Base-by-base conservation (phyloP, 2,888 invertebrate genomes). In the Mythimna impura region DNA sequence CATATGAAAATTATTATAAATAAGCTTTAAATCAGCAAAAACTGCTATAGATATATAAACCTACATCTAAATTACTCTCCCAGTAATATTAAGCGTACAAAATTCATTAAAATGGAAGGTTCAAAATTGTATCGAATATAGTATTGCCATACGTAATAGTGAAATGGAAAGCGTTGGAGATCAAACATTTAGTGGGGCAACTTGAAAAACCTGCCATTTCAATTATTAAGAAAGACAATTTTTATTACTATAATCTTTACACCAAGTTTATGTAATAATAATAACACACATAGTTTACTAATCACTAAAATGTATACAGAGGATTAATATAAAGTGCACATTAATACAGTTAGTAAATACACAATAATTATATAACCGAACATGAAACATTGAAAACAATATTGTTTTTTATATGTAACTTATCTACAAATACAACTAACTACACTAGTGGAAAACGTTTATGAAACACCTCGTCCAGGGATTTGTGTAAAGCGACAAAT, bases 101-200 rank as follows among this genome's bases (percentile, higher is more conserved):
- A 66, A 22, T 57, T 12, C 54, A n/a, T 72, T 36, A 22, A 50
- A 74, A 75, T 66, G 54, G 55, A 75, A 65, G 61, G 25, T n/a
- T 65, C 20, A 17, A 50, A 43, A 36, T 20, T 63, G 17, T 62
- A 34, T 40, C 4, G n/a, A 58, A n/a, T 50, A 47, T 66, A 17
- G 22, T n/a, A 67, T 74, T 34, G 20, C 6, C 30, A n/a, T 52
- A 50, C 30, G 34, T 36, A 50, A 34, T 57, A 43, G 25, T 0
- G 9, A 52, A 79, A 62, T 66, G 25, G 57, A 30, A 52, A 52
- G n/a, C 17, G 20, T 54, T 40, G 30, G 54, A 60, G 34, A 62
- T 57, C 40, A 9, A 78, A 66, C 12, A 22, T 55, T 55, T 69
- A 50, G 47, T 50, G 14, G 52, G 12, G 20, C 43, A 30, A 43